Percentiles rank a stretch among this genome's conserved stretches.
These are phyloP conservation scores for Helogale parvula DNA, from an alignment of 2,113 vertebrate genomes.

Conservation along the genomic window DNA sequence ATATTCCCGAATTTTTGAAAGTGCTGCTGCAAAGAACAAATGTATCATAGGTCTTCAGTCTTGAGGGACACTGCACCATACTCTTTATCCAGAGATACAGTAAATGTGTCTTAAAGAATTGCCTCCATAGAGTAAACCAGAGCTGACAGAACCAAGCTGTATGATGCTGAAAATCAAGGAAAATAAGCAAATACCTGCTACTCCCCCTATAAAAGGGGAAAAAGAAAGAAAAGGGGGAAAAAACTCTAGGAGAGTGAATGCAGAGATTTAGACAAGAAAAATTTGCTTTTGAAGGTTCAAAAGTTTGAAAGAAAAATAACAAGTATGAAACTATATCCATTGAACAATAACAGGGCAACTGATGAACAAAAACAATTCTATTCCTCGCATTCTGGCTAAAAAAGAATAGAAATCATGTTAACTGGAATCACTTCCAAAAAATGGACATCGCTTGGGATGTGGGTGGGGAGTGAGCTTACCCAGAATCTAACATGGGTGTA, in stretches of 20 bases:
- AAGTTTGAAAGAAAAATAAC: constrained; percentile 49
- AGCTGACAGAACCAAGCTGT: background rate
- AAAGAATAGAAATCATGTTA: constrained; percentile 20
- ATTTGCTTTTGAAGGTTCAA: background rate
- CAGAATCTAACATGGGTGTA: background rate
- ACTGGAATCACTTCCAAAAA: background rate
- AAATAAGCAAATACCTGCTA: background rate
- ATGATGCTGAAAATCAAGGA: background rate
- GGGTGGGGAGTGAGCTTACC: background rate
- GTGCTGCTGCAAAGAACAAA: background rate
- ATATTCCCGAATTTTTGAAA: background rate
- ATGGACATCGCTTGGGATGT: background rate
- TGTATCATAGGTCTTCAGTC: background rate
- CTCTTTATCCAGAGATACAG: background rate
- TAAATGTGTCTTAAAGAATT: background rate
- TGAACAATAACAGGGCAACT: constrained; percentile 24
- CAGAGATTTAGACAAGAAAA: constrained; percentile 32
- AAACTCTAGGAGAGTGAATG: background rate
- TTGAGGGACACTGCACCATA: background rate
- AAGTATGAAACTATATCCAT: background rate
- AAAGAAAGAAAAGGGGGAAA: no score
- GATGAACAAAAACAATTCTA: constrained; percentile 2
- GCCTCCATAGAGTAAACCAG: background rate
- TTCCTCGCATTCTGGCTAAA: background rate
- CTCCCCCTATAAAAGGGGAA: background rate